These are phyloP conservation scores for Cephalopterus ornatus DNA, from an alignment of 2,113 vertebrate species.

Conservation along the genomic window DNA sequence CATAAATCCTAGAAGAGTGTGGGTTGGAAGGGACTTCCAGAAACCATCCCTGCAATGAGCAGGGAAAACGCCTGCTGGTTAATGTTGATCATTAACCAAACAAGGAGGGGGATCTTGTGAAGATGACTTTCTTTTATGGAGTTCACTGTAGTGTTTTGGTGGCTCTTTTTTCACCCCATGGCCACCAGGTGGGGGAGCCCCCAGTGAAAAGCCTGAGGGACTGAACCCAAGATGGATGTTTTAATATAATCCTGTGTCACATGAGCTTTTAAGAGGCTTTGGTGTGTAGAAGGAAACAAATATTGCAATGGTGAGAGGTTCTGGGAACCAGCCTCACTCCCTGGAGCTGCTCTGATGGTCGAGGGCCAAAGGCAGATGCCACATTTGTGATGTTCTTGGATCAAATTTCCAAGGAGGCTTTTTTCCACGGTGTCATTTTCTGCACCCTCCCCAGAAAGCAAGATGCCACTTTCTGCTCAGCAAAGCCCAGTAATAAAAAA, in stretches of 20 bases:
- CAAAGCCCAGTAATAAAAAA: neutral
- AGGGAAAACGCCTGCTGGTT: neutral
- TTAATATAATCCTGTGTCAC: too few relatives aligned
- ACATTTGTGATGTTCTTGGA: neutral
- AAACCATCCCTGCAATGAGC: neutral
- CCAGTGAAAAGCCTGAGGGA: neutral
- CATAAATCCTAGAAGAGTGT: neutral
- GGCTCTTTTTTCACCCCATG: neutral
- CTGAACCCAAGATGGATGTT: neutral
- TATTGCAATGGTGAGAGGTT: neutral
- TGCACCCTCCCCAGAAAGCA: neutral
- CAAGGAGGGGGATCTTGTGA: neutral
- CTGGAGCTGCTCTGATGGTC: accelerated
- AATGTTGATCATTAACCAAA: neutral
- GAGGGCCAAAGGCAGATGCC: neutral
- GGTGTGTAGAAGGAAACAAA: neutral
- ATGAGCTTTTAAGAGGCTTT: neutral
- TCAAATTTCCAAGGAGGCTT: neutral
- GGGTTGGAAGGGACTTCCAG: neutral
- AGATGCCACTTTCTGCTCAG: neutral
- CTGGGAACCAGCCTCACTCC: neutral
- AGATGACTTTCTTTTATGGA: neutral
- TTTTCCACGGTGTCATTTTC: neutral
- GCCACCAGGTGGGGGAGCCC: neutral
- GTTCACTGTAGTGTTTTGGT: neutral